phyloP scores from a whole-genome alignment of 2,797 vertebrate genomes.

The Uromys caudimaculatus region DNA sequence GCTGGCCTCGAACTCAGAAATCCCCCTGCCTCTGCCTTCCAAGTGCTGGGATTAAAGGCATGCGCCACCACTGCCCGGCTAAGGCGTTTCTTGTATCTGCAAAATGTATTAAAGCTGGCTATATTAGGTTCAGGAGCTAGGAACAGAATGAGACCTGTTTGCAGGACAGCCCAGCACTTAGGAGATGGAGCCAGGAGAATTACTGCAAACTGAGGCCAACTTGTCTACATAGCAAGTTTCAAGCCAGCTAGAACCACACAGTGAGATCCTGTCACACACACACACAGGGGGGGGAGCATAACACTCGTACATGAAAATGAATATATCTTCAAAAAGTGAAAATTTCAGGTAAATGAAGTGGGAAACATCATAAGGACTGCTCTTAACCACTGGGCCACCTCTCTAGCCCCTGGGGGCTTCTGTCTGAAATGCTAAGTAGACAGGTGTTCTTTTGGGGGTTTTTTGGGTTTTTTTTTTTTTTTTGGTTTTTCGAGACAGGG shows the following conservation, averaged over 20 bases:
- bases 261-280: neutral
- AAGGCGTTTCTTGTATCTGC: neutral
- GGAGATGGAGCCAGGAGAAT: neutral
- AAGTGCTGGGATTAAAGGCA: no score
- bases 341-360: neutral
- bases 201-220: neutral
- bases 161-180: neutral
- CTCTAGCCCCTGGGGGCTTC: constrained; percentile 82
- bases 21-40: no score
- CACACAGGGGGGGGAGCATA: neutral
- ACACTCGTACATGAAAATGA: neutral
- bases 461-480: no score
- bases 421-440: neutral
- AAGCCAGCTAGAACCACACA: neutral
- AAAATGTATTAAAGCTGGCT: neutral
- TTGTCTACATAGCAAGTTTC: neutral
- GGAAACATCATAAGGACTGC: neutral
- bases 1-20: no score
- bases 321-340: neutral
- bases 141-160: neutral
- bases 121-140: neutral
- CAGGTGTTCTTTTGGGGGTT: no score
- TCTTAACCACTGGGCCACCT: neutral
- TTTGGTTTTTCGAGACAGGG: no score
- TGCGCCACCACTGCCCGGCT: no score